Conservation (phyloP, 2,888 invertebrate species). For the Cheilosia pagana region DNA sequence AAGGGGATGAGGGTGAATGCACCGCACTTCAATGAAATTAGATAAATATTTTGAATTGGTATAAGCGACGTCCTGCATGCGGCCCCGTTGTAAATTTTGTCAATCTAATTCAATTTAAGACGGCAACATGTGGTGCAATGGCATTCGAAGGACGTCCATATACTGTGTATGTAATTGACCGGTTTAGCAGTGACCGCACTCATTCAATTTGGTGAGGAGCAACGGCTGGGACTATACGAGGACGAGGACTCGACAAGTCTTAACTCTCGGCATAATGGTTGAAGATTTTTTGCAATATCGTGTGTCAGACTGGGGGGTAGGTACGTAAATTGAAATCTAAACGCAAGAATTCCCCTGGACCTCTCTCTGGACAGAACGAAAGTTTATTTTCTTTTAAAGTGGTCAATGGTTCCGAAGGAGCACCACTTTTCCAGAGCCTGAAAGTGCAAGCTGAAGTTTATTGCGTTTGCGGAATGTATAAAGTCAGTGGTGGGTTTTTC, state of each 20-base stretch:
- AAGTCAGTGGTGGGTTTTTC: conserved; percentile 1
- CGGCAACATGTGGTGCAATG: conserved; percentile 59
- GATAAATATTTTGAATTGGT: conserved; percentile 51
- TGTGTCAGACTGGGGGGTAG: neutral
- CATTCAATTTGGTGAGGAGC: conserved; percentile 17
- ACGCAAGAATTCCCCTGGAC: conserved; percentile 2
- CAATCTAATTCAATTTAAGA: conserved; percentile 42
- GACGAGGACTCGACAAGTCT: neutral
- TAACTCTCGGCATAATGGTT: conserved; percentile 35
- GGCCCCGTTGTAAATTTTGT: conserved; percentile 2
- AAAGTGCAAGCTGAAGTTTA: conserved; percentile 53
- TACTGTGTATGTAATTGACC: conserved; percentile 46
- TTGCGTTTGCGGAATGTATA: conserved; percentile 4
- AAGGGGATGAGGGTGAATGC: conserved; percentile 5
- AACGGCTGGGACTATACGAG: too few species aligned
- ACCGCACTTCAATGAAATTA: conserved; percentile 27
- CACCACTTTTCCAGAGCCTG: conserved; percentile 7
- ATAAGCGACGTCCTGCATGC: conserved; percentile 3
- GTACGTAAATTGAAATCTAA: conserved; percentile 55
- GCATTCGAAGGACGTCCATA: conserved; percentile 29
- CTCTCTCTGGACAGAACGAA: conserved; percentile 16
- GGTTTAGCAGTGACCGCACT: conserved; percentile 45
- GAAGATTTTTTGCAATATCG: conserved; percentile 53
- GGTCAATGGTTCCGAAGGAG: conserved; percentile 42
- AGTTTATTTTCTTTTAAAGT: conserved; percentile 53